These are phyloP conservation scores for Ichneumoninae sp. DNA, from an alignment of 2,888 invertebrate species.

Conservation along the genomic window DNA sequence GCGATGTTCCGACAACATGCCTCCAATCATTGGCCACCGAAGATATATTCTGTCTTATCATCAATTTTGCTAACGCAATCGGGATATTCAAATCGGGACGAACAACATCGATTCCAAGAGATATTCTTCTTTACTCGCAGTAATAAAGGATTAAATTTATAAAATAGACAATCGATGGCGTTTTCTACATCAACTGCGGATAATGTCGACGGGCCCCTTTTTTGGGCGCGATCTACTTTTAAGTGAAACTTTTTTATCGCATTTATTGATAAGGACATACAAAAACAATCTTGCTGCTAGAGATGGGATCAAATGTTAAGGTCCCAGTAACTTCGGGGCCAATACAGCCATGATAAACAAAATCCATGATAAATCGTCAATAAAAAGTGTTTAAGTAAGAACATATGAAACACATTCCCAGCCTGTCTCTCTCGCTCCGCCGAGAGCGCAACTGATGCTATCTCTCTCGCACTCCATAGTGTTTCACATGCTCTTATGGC, in stretches of 20 bases:
- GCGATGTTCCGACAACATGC: not conserved
- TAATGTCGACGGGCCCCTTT: not conserved
- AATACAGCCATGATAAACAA: not conserved
- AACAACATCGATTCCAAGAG: too few species aligned
- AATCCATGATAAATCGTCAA: not conserved
- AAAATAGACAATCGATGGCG: not conserved
- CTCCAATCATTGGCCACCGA: not conserved
- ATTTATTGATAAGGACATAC: conserved; percentile 13
- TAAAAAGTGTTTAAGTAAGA: not conserved
- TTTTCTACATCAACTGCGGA: not conserved
- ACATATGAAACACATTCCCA: too few species aligned
- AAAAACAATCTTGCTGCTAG: not conserved
- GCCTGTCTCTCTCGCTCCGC: too few species aligned
- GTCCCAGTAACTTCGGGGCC: not conserved
- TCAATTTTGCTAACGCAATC: too few species aligned
- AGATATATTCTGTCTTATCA: not conserved
- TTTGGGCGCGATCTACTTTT: conserved; percentile 40
- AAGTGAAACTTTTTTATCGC: not conserved
- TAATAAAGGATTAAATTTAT: not conserved
- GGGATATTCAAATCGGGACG: too few species aligned
- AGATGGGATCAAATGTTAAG: not conserved
- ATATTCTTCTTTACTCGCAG: too few species aligned
- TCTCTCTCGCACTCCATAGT: too few species aligned
- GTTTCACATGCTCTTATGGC: not conserved
- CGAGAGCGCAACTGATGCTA: too few species aligned